Conservation (phyloP, 2,113 vertebrate species). For the Bufo bufo region DNA sequence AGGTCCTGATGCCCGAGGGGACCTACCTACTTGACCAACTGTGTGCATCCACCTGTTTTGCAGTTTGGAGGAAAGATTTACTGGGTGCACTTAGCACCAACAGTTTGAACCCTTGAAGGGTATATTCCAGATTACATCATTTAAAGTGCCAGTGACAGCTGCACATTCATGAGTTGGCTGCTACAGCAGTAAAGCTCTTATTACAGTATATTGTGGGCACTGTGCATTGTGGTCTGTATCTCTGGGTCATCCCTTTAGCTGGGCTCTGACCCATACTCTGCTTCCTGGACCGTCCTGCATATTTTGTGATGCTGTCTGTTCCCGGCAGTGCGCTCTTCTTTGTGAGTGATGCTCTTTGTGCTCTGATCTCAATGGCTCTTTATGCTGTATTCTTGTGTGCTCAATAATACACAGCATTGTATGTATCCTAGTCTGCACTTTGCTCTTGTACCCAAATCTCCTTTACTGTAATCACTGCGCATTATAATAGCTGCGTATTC, state of each 20-base stretch:
- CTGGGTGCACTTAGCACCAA: neutral
- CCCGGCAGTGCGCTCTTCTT: neutral
- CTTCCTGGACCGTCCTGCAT: constrained; percentile 8
- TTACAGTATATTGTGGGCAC: neutral
- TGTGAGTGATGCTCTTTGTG: constrained; percentile 2
- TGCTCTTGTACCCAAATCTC: neutral
- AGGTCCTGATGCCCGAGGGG: too few relatives aligned
- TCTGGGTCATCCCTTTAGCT: neutral
- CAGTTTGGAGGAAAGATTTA: neutral
- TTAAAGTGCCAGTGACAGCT: neutral
- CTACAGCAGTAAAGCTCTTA: neutral
- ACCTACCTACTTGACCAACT: too few relatives aligned
- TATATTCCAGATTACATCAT: neutral
- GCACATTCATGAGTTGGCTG: neutral
- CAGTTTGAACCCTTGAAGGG: neutral
- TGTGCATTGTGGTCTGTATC: neutral
- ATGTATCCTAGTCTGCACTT: neutral
- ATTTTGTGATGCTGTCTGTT: neutral
- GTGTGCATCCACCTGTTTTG: neutral
- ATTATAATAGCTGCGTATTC: neutral
- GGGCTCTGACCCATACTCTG: neutral
- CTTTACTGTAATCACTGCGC: neutral
- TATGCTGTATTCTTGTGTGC: constrained; percentile 4
- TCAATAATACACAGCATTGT: constrained; percentile 1
- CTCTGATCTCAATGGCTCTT: neutral